Percentiles rank a stretch among this genome's conserved stretches.
Evolutionary conservation across 2,797 vertebrate species (phyloP).

Genomic region (Columba guinea): DNA sequence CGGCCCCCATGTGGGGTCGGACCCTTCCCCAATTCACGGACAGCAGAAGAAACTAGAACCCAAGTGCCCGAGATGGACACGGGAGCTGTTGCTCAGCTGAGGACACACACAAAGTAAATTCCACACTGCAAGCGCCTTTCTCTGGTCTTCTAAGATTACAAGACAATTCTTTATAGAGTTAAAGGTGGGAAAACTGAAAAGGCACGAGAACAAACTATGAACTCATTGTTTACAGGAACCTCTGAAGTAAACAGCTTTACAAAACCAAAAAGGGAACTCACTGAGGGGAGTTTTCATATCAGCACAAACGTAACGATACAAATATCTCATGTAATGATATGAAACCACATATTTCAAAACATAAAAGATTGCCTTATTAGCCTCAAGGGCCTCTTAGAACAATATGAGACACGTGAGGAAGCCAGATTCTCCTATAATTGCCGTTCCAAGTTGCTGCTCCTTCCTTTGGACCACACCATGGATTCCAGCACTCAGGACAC

Average conservation of each 20-base stretch:
- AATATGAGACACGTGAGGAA: not conserved
- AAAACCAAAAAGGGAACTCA: not conserved
- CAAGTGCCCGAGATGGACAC: not conserved
- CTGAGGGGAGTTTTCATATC: not conserved
- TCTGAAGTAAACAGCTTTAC: not conserved
- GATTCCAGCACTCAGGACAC: not conserved
- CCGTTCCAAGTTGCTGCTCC: not conserved
- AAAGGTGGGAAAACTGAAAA: not conserved
- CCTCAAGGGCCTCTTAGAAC: not conserved
- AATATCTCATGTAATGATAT: not conserved
- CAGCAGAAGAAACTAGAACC: not conserved
- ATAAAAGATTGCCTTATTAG: not conserved
- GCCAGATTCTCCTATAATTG: not conserved
- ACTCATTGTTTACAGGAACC: not conserved
- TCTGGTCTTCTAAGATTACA: not conserved
- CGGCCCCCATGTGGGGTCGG: accelerated
- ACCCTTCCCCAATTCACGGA: not conserved
- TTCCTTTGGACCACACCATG: not conserved
- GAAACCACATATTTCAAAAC: not conserved
- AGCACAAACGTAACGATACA: not conserved
- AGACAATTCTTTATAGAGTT: not conserved
- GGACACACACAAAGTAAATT: not conserved
- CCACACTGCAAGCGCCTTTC: not conserved
- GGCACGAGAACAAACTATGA: not conserved
- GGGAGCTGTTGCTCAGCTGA: not conserved